These are phyloP conservation scores for Lophura nycthemera DNA, from an alignment of 2,113 vertebrate species.

Conservation along the genomic window DNA sequence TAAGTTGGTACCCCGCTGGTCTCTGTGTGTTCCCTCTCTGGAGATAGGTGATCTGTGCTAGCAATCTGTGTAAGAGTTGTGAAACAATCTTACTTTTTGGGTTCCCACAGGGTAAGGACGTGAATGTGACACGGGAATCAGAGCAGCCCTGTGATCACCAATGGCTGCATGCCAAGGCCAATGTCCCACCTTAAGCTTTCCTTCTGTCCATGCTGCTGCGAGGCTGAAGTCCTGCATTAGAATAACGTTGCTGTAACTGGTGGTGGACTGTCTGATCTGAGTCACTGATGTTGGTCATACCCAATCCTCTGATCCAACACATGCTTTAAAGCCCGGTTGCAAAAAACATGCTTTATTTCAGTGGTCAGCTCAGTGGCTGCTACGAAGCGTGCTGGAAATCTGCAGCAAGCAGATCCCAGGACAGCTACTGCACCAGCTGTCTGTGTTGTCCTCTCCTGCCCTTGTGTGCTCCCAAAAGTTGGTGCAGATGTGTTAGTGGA, in stretches of 20 bases:
- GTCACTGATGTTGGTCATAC: neutral
- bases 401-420: neutral
- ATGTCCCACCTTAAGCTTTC: neutral
- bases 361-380: neutral
- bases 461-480: neutral
- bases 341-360: neutral
- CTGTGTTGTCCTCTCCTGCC: neutral
- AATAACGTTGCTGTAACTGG: neutral
- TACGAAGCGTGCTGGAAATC: neutral
- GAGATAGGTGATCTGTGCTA: neutral
- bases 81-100: neutral
- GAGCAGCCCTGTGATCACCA: neutral
- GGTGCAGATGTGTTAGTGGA: neutral
- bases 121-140: neutral
- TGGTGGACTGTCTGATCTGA: accelerated
- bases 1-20: neutral
- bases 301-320: accelerated
- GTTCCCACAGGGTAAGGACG: neutral
- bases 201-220: neutral
- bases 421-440: neutral
- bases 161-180: neutral
- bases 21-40: neutral
- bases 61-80: neutral
- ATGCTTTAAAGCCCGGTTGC: neutral
- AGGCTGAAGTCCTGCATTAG: neutral